These are phyloP conservation scores for Cantharis nigra DNA, from an alignment of 2,888 invertebrate genomes.

Conservation along the genomic window DNA sequence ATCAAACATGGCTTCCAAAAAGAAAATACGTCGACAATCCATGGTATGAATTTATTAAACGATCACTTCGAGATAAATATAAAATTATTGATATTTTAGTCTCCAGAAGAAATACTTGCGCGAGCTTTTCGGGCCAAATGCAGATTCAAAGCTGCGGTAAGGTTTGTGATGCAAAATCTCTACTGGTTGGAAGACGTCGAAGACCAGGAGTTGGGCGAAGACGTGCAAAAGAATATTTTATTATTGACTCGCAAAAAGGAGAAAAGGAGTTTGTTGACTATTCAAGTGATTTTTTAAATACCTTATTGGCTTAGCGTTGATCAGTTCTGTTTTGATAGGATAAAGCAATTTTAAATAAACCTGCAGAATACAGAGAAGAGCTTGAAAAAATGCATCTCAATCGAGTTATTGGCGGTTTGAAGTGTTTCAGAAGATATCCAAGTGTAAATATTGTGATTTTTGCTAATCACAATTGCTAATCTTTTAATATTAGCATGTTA, in stretches of 20 bases:
- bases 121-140: slow-evolving; percentile 55
- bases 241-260: slow-evolving; percentile 38
- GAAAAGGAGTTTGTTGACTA: slow-evolving; percentile 35
- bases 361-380: slow-evolving; percentile 60
- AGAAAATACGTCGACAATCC: not conserved
- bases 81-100: not conserved
- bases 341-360: slow-evolving; percentile 64
- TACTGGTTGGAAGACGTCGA: slow-evolving; percentile 62
- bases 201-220: slow-evolving; percentile 54
- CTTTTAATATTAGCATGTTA: slow-evolving; percentile 58
- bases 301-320: not conserved
- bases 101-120: slow-evolving; percentile 6
- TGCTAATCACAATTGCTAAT: too few relatives aligned
- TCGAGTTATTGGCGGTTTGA: slow-evolving; percentile 63
- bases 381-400: slow-evolving; percentile 65
- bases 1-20: not conserved
- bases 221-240: slow-evolving; percentile 58
- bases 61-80: not conserved
- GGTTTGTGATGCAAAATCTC: slow-evolving; percentile 62
- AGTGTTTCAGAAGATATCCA: slow-evolving; percentile 66
- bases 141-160: slow-evolving; percentile 62
- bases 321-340: slow-evolving; percentile 55
- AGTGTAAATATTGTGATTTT: slow-evolving; percentile 53
- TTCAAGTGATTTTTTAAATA: not conserved
- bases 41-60: not conserved